Evolutionary conservation across 2,797 vertebrate genomes (phyloP).

Genomic region (Pitangus sulphuratus): DNA sequence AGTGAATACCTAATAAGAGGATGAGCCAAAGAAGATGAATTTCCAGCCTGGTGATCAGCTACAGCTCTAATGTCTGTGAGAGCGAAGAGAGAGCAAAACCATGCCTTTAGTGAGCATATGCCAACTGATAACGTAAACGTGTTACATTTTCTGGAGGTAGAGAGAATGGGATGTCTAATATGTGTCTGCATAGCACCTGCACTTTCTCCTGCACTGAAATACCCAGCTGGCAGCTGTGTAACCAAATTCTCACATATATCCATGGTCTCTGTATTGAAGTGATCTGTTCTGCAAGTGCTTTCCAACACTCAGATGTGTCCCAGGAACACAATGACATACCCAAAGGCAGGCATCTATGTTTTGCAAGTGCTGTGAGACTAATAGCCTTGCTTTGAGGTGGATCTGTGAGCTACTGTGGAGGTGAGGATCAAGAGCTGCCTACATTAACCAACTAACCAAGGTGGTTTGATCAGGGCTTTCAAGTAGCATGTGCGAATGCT

Average conservation of each 20-base stretch:
- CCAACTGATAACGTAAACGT: background rate
- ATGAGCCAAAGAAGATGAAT: background rate
- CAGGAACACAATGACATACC: background rate
- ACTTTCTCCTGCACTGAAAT: background rate
- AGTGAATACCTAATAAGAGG: background rate
- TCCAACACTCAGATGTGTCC: background rate
- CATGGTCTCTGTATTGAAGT: background rate
- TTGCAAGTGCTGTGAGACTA: background rate
- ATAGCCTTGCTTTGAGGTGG: background rate
- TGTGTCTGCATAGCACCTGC: background rate
- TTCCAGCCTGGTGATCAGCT: background rate
- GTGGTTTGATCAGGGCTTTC: background rate
- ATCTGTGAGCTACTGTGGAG: background rate
- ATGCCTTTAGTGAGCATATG: background rate
- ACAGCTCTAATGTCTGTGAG: background rate
- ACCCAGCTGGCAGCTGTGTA: background rate
- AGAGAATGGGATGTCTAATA: background rate
- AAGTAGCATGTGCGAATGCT: background rate
- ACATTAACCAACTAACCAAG: rapidly evolving
- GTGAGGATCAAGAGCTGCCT: background rate
- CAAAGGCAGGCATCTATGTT: background rate
- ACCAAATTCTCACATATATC: background rate
- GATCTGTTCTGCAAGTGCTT: background rate
- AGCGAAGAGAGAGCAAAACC: background rate
- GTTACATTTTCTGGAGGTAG: background rate